Conservation (phyloP, 2,113 vertebrate genomes). For the Oreochromis spilurus region DNA sequence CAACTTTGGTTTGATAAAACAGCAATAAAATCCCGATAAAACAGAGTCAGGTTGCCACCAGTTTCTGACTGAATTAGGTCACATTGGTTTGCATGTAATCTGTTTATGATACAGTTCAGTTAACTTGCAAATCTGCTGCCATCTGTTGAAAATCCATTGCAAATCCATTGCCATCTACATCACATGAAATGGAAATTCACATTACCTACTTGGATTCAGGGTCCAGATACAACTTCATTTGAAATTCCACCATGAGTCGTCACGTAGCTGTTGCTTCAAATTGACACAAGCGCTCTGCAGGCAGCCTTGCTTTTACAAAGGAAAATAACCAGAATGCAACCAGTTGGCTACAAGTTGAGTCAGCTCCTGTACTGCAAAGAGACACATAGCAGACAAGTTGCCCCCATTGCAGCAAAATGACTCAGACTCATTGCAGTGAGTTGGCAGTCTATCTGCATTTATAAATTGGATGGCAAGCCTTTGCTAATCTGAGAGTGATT, state of each 20-base stretch:
- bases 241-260: neutral
- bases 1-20: neutral
- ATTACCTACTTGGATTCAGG: neutral
- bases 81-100: neutral
- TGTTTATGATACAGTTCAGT: neutral
- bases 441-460: neutral
- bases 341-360: neutral
- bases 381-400: neutral
- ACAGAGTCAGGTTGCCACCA: neutral
- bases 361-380: neutral
- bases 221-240: neutral
- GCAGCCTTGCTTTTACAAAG: neutral
- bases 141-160: neutral
- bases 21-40: neutral
- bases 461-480: neutral
- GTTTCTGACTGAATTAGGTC: neutral
- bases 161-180: neutral
- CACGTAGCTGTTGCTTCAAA: neutral
- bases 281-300: neutral
- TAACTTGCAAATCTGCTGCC: neutral
- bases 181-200: neutral
- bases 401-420: neutral
- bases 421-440: neutral
- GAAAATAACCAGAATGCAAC: neutral
- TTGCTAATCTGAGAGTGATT: neutral